phyloP scores from a whole-genome alignment of 1,140 invertebrate genomes.

The Calosoma granatense region DNA sequence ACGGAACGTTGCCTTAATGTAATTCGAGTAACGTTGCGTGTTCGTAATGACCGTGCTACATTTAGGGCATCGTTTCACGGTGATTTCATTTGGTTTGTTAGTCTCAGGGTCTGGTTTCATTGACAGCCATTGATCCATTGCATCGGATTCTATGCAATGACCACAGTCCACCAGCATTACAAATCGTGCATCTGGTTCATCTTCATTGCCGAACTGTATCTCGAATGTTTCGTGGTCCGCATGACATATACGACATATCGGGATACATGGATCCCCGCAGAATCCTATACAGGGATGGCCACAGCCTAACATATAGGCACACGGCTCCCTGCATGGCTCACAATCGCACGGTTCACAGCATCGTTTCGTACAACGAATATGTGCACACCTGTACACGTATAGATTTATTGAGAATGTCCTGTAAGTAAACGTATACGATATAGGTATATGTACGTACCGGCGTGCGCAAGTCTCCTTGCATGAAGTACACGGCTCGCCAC shows the following conservation, averaged over 20 bases:
- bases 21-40: slow-evolving; percentile 47
- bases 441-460: background rate
- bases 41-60: slow-evolving; percentile 52
- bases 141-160: slow-evolving; percentile 47
- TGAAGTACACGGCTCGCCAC: slow-evolving; percentile 46
- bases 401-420: too few species aligned
- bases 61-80: slow-evolving; percentile 49
- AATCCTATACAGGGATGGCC: slow-evolving; percentile 52
- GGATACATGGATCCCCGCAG: slow-evolving; percentile 55
- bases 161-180: slow-evolving; percentile 52
- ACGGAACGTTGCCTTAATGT: slow-evolving; percentile 41
- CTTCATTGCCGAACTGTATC: slow-evolving; percentile 47
- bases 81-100: slow-evolving; percentile 36
- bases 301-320: slow-evolving; percentile 39
- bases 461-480: slow-evolving; percentile 43
- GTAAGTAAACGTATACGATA: too few species aligned
- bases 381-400: slow-evolving; percentile 33
- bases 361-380: slow-evolving; percentile 42
- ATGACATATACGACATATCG: slow-evolving; percentile 40
- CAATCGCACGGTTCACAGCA: slow-evolving; percentile 45
- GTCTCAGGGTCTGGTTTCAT: slow-evolving; percentile 22
- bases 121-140: slow-evolving; percentile 43
- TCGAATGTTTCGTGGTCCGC: slow-evolving; percentile 37
- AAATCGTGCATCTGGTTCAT: slow-evolving; percentile 46
- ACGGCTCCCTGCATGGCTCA: slow-evolving; percentile 42